Evolutionary conservation across 2,113 vertebrate species (phyloP).

Genomic region (Anoura caudifer): DNA sequence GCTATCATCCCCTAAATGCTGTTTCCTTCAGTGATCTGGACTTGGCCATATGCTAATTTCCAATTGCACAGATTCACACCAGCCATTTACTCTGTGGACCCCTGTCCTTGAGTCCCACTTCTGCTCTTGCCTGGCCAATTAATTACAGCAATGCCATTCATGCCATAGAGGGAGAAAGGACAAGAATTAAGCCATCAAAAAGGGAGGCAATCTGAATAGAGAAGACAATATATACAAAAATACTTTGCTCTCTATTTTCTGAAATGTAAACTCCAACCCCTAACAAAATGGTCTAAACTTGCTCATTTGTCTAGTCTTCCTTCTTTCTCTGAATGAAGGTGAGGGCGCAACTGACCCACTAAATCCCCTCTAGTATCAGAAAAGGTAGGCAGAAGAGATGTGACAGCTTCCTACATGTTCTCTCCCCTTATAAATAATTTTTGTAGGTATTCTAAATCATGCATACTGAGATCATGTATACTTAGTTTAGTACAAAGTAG

Average conservation of each 20-base stretch:
- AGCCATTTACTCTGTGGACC: neutral
- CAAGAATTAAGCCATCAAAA: neutral
- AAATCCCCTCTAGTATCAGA: neutral
- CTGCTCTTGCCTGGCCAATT: neutral
- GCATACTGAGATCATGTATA: neutral
- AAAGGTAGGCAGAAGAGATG: neutral
- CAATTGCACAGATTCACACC: neutral
- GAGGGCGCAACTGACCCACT: neutral
- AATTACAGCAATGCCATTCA: neutral
- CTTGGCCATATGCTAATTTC: neutral
- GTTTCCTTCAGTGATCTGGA: neutral
- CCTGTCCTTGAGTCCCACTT: neutral
- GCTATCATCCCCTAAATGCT: neutral
- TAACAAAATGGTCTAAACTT: neutral
- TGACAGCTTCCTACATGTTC: neutral
- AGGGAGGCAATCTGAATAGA: neutral
- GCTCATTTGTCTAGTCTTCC: neutral
- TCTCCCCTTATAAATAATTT: neutral
- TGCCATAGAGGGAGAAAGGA: neutral
- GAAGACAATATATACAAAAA: neutral
- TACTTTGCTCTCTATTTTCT: neutral
- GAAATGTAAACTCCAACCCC: neutral
- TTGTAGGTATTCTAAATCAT: neutral
- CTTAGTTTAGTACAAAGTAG: neutral
- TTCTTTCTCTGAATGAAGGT: neutral